Conservation (phyloP, 2,888 invertebrate species). For the Pyrrhia umbra region DNA sequence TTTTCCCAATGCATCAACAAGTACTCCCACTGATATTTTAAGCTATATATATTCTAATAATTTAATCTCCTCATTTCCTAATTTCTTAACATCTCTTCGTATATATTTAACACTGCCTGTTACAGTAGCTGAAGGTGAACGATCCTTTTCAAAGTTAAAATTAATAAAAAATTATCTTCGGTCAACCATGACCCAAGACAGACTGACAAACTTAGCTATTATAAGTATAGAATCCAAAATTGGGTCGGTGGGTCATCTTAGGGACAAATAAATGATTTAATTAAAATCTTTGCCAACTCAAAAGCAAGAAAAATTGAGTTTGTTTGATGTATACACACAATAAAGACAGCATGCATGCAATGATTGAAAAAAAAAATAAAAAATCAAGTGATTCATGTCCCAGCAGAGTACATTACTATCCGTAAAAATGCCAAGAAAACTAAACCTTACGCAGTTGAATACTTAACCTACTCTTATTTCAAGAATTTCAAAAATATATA, state of each 20-base stretch:
- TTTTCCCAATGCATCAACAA: slow-evolving; percentile 14
- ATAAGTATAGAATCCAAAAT: background rate
- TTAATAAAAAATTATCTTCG: slow-evolving; percentile 22
- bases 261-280: no score
- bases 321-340: background rate
- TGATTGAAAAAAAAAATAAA: no score
- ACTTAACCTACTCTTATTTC: slow-evolving; percentile 14
- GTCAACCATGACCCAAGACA: slow-evolving; percentile 14
- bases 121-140: slow-evolving; percentile 2
- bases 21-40: slow-evolving; percentile 14
- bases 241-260: no score
- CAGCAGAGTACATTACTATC: slow-evolving; percentile 11
- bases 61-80: background rate
- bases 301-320: slow-evolving; percentile 20
- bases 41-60: slow-evolving; percentile 6
- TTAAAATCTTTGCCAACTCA: slow-evolving; percentile 3
- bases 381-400: background rate
- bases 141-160: slow-evolving; percentile 16
- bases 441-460: slow-evolving; percentile 16
- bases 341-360: no score
- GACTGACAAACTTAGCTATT: slow-evolving; percentile 10
- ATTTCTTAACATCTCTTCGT: background rate
- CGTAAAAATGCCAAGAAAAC: slow-evolving; percentile 17
- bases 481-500: slow-evolving; percentile 12
- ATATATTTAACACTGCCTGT: background rate